These are phyloP conservation scores for Samia ricini DNA, from an alignment of 1,140 invertebrate species.

Conservation along the genomic window DNA sequence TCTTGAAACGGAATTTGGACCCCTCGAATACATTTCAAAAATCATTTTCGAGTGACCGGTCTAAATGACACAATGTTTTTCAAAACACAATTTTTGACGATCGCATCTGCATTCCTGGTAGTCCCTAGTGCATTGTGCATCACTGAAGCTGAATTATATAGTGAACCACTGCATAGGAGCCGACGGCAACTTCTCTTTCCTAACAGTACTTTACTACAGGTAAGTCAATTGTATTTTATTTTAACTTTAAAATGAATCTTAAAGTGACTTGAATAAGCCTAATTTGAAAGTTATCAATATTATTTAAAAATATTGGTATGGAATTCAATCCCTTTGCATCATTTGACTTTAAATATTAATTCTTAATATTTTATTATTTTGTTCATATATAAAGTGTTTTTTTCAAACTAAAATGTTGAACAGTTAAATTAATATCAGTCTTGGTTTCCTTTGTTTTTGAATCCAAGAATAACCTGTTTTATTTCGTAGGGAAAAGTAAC, in stretches of 20 bases:
- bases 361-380: too few species aligned
- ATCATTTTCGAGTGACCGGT: conserved; percentile 10
- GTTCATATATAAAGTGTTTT: too few species aligned
- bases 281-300: too few species aligned
- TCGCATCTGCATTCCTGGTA: conserved; percentile 8
- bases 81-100: conserved; percentile 8
- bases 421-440: too few species aligned
- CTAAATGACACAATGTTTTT: conserved; percentile 25
- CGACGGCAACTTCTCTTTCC: conserved; percentile 64
- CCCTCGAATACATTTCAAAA: background rate
- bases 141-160: conserved; percentile 16
- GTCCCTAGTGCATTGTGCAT: conserved; percentile 5
- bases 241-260: background rate
- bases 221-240: conserved; percentile 24
- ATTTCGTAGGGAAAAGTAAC: too few species aligned
- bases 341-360: too few species aligned
- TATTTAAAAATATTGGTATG: too few species aligned
- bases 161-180: conserved; percentile 36
- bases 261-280: background rate
- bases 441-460: too few species aligned
- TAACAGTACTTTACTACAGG: conserved; percentile 62
- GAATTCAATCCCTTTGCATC: too few species aligned
- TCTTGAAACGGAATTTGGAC: conserved; percentile 7
- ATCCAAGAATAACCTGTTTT: too few species aligned
- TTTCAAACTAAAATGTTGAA: too few species aligned